phyloP scores from a whole-genome alignment of 2,797 vertebrate species.

The Enteromius fasciolatus region DNA sequence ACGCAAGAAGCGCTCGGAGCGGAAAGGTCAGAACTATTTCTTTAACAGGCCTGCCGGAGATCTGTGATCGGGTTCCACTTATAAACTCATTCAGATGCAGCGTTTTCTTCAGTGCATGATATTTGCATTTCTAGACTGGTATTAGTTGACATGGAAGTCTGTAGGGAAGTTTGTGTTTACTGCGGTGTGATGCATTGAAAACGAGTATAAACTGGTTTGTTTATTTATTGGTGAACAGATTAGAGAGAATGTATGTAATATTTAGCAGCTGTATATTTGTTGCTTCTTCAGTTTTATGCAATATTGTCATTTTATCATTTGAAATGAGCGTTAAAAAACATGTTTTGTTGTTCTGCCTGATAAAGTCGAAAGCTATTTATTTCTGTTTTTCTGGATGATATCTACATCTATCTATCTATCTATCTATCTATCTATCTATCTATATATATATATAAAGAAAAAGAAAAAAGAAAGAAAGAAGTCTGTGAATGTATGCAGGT shows the following conservation, averaged over 20 bases:
- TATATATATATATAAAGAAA: too few species aligned
- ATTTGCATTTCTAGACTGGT: neutral
- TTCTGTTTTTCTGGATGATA: neutral
- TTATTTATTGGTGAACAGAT: neutral
- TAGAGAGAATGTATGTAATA: neutral
- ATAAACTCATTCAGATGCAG: neutral
- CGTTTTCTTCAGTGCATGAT: neutral
- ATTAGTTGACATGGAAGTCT: neutral
- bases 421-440: too few species aligned
- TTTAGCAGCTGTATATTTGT: neutral
- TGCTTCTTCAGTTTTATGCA: neutral
- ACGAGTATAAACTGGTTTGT: neutral
- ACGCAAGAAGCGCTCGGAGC: slow-evolving; percentile 81
- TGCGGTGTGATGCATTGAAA: neutral
- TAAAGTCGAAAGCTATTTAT: neutral
- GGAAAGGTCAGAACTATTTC: slow-evolving; percentile 79
- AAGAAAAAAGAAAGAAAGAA: neutral
- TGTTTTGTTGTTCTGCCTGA: neutral
- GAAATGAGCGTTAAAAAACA: neutral
- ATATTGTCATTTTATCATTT: neutral
- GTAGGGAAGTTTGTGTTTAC: neutral
- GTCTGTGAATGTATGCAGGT: too few species aligned
- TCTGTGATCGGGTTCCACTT: neutral
- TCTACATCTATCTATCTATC: too few species aligned
- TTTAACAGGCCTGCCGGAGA: neutral